Evolutionary conservation across 2,797 vertebrate species (phyloP), one percentile per base, ranked within the genome.

Genomic region (Oreochromis grahami): DNA sequence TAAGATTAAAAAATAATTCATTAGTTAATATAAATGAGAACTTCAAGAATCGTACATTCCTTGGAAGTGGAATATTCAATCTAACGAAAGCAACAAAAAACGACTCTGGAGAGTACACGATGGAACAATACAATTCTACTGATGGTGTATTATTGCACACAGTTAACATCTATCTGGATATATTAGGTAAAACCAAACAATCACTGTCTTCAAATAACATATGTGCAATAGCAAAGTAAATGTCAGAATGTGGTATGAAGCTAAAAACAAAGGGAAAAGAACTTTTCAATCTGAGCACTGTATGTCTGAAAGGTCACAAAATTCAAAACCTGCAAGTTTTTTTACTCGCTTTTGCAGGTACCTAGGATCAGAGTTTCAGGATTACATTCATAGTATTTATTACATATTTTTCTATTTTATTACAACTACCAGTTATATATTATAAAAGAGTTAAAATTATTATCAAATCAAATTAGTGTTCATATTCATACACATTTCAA

Each of bases 361-460:
- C 10, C 11, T 1, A 41, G 11, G 38, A 38, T 38, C 38, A 38
- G 3, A 56, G 26, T 56, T 56, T 56, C 24, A 56, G 26, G 26
- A 56, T 29, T 56, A 56, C 0, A 56, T 0, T 29, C 0, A 29
- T 17, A 56, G 55, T 56, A 56, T 17, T 56, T 56, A 17, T 2
- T 56, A 32, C 26, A 56, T 32, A 8, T 32, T 56, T 2, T 32
- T 56, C 3, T 29, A 15, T 56, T 56, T 56, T 1, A 4, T 17
- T 32, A 56, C 0, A 56, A 63, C 12, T 63, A 32, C 6, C 19
- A 36, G 32, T 36, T 7, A 63, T 63, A 0, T 36, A 63, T 63
- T 36, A 7, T n/a, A 63, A 34, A 63, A 36, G 10, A n/a, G 4
- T 63, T 63, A 7, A 0, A 56, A 2, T 32, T 17, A 32, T 0